A percentile compares a stretch with the other conserved stretches of the same genome.
These are phyloP conservation scores for Drosophila mayaguana DNA, from an alignment of 2,888 invertebrate genomes.

Conservation along the genomic window DNA sequence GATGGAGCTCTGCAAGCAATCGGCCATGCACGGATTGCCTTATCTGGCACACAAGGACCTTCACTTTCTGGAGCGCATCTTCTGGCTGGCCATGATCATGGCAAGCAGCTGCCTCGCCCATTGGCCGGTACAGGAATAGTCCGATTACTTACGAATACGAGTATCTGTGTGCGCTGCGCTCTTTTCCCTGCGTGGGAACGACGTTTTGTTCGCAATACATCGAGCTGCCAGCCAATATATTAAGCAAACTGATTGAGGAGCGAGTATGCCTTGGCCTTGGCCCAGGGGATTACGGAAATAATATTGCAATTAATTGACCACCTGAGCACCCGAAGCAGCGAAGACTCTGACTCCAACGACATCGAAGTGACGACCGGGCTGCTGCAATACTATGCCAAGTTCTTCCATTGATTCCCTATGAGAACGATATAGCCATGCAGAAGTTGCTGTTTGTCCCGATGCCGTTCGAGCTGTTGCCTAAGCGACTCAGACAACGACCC, in stretches of 20 bases:
- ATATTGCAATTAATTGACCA: not conserved
- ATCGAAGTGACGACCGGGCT: not conserved
- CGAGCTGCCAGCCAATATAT: not conserved
- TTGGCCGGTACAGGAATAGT: conserved; percentile 86
- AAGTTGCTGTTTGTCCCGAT: conserved; percentile 63
- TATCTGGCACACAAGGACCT: conserved; percentile 76
- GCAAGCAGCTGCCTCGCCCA: conserved; percentile 73
- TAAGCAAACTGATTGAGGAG: conserved; percentile 14
- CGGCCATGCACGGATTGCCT: conserved; percentile 81
- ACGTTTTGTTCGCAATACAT: conserved; percentile 85
- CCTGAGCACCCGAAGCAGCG: conserved; percentile 3
- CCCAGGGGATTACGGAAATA: conserved; percentile 27
- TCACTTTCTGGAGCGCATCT: conserved; percentile 77
- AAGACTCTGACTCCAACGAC: not conserved
- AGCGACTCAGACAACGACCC: not conserved
- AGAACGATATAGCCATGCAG: conserved; percentile 67
- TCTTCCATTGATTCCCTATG: conserved; percentile 71
- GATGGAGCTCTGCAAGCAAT: conserved; percentile 67
- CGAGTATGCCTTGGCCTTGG: conserved; percentile 41
- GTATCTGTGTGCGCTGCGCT: conserved; percentile 85
- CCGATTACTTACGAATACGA: conserved; percentile 86
- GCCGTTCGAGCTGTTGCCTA: conserved; percentile 27
- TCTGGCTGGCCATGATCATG: conserved; percentile 74
- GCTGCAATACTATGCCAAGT: conserved; percentile 68
- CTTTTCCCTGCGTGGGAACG: conserved; percentile 85